phyloP scores from a whole-genome alignment of 2,888 invertebrate species.

The Caenorhabditis sinica region DNA sequence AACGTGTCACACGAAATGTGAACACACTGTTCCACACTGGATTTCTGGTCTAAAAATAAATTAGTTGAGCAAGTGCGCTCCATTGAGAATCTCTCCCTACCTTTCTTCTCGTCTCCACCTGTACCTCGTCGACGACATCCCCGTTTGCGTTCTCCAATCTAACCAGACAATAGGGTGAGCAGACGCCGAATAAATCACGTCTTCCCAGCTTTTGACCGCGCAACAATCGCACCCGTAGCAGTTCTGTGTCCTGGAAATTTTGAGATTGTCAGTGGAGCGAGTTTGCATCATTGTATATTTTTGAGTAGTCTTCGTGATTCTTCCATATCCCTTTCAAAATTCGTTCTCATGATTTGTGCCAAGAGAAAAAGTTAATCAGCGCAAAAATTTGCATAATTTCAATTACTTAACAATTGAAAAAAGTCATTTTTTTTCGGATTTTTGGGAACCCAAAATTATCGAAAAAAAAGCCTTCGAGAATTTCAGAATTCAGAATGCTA shows the following conservation, averaged over 20 bases:
- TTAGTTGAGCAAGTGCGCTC: too few relatives aligned
- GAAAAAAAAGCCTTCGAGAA: too few relatives aligned
- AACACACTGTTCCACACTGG: conserved; percentile 99
- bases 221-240: conserved; percentile 91
- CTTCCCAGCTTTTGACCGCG: conserved; percentile 93
- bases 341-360: too few relatives aligned
- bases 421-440: too few relatives aligned
- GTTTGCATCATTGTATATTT: background rate
- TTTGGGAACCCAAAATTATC: too few relatives aligned
- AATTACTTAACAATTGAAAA: too few relatives aligned
- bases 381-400: too few relatives aligned
- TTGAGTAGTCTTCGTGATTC: too few relatives aligned
- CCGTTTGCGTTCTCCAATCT: conserved; percentile 86
- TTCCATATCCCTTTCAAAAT: too few relatives aligned
- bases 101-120: conserved; percentile 97
- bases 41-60: conserved; percentile 91
- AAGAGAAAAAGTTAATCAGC: too few relatives aligned
- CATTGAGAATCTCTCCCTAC: conserved; percentile 85
- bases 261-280: background rate
- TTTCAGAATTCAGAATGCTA: too few relatives aligned
- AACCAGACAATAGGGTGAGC: conserved; percentile 97
- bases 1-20: conserved; percentile 87
- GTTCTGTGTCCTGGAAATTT: conserved; percentile 89
- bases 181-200: conserved; percentile 99
- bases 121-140: conserved; percentile 89